These are phyloP conservation scores for Neocrepidodera transversa DNA, from an alignment of 2,888 invertebrate species.

Conservation along the genomic window DNA sequence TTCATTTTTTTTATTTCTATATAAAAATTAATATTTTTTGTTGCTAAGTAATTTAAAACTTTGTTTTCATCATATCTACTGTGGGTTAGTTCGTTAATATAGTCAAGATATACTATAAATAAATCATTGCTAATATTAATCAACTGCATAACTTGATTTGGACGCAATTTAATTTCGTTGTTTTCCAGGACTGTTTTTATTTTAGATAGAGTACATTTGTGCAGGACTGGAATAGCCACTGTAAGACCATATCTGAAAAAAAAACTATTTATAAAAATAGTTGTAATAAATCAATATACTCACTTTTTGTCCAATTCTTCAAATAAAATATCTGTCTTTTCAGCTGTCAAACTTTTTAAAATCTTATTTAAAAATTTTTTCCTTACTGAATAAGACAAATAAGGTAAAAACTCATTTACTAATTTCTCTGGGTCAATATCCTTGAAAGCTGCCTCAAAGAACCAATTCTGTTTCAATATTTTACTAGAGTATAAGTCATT, in stretches of 20 bases:
- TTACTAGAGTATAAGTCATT: constrained; percentile 43
- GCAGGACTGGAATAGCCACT: constrained; percentile 38
- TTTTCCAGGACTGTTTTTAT: constrained; percentile 33
- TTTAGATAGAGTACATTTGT: constrained; percentile 42
- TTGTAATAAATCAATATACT: constrained; percentile 9
- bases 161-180: constrained; percentile 34
- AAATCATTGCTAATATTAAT: constrained; percentile 35
- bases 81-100: constrained; percentile 25
- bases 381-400: constrained; percentile 40
- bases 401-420: constrained; percentile 43
- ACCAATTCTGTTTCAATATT: constrained; percentile 46
- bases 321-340: constrained; percentile 41
- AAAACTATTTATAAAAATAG: background rate
- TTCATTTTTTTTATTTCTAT: constrained; percentile 29
- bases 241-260: constrained; percentile 44
- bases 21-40: constrained; percentile 36
- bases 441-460: constrained; percentile 41
- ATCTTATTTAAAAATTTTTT: constrained; percentile 45
- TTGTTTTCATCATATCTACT: constrained; percentile 27
- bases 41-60: constrained; percentile 33
- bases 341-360: constrained; percentile 29
- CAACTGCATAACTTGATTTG: constrained; percentile 40
- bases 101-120: constrained; percentile 36
- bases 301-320: constrained; percentile 40
- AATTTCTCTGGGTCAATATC: constrained; percentile 33